Conservation (phyloP, 2,888 invertebrate species). For the Dioctria rufipes region DNA sequence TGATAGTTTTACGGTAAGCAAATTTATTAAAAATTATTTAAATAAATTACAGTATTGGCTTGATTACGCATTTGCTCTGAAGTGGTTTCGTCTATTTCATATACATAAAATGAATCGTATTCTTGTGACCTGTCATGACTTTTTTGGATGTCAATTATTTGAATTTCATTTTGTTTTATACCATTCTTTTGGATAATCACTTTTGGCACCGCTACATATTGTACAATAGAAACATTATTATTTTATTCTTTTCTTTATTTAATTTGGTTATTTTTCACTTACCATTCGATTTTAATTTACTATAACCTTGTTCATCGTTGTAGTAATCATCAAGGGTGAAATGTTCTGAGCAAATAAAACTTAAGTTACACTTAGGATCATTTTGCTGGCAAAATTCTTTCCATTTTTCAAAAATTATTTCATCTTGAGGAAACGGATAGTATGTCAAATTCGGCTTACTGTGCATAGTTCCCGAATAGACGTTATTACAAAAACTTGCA, state of each 20-base stretch:
- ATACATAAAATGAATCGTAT: not conserved
- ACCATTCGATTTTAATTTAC: not conserved
- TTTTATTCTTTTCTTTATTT: not conserved
- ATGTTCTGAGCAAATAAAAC: not conserved
- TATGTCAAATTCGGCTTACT: not conserved
- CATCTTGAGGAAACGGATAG: not conserved
- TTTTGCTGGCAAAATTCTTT: not conserved
- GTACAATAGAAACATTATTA: not conserved
- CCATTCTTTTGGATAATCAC: not conserved
- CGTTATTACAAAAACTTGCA: not conserved
- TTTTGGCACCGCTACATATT: not conserved
- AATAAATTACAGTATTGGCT: not conserved
- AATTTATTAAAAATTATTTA: too few relatives aligned
- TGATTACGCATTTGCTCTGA: not conserved
- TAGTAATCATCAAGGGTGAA: not conserved
- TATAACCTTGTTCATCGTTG: not conserved
- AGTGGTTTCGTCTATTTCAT: not conserved
- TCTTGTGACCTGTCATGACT: not conserved
- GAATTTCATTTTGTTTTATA: not conserved
- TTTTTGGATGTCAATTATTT: not conserved
- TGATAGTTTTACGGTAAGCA: too few relatives aligned
- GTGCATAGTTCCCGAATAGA: not conserved
- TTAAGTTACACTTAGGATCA: not conserved
- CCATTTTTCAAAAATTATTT: not conserved
- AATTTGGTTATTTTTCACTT: not conserved